Base-by-base conservation (phyloP, 2,113 vertebrate genomes). In the Podocnemis expansa region DNA sequence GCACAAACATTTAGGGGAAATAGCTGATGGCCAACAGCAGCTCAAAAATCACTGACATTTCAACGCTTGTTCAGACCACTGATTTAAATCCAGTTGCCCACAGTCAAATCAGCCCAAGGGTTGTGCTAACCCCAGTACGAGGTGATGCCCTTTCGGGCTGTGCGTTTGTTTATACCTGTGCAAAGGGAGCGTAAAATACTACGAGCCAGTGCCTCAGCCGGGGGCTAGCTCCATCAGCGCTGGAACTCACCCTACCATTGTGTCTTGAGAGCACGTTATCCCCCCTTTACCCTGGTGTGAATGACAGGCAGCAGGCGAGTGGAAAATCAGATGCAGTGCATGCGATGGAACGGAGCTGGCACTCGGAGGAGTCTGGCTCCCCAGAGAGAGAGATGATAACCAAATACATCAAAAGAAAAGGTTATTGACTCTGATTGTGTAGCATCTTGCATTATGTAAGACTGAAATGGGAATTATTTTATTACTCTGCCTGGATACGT, bases 1-100 rank as follows among this genome's bases (percentile, higher is more conserved):
- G 55, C 87, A 2, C 88, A 85, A 60, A 17, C 85, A 73, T 89
- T 90, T 87, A 45, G 87, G 90, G 84, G 91, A 92, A 96, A 94
- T 96, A 89, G 84, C 89, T 49, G 70, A 85, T 91, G 63, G 45
- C 93, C 60, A 91, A 89, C 43, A 91, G 95, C 9, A 84, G 82
- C 86, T 89, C 79, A 91, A 34, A 82, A 89, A 79, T 90, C 80
- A 34, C 76, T 80, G 87, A 70, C 38, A 76, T 84, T 11, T 78
- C 93, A 91, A 84, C 38, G 89, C 12, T 31, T 34, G 58, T 24
- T n/a, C 67, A 70, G 19, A 91, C 58, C 82, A 91, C 52, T 55
- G 88, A 0, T 21, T 34, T 34, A 34, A 60, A 31, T 7, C 3
- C 29, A 34, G 58, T 29, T 60, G 58, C 58, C 58, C 58, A 60